Evolutionary conservation across 2,797 vertebrate species (phyloP), one percentile per base, ranked within the genome.

Genomic region (Pseudomugil gertrudae): DNA sequence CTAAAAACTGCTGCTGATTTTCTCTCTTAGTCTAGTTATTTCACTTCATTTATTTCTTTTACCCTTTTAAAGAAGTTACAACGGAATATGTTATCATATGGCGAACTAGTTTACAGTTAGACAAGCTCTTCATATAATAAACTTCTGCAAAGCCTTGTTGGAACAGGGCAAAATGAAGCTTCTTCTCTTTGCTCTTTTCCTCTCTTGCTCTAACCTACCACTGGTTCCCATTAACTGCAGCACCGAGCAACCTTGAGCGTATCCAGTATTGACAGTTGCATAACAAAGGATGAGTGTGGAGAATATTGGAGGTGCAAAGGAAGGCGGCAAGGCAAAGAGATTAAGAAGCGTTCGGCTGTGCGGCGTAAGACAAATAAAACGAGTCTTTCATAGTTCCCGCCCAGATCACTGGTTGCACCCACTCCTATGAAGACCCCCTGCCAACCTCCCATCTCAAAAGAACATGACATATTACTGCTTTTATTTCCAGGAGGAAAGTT

Each of bases 211-310:
- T 89, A 89, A 90, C 86, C 84, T 82, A 83, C 81, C 63, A 65
- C 81, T 62, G 79, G n/a, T 75, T 83, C 86, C 86, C 71, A 88
- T 87, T 82, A 87, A 87, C 74, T 72, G 74, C 21, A 21, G 69
- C 74, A 73, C 72, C 21, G 56, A 35, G 9, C 38, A 58, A 90
- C 87, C 87, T 80, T 36, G 27, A 81, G 76, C 36, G 19, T 79
- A 76, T 85, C 79, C 78, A 80, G 82, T 88, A 78, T 63, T 38
- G 3, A 43, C 74, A 0, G 75, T 87, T 89, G 79, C 83, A 54
- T 84, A 84, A 89, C 76, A 71, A 79, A 83, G 75, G 73, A 77
- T 59, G 60, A 77, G 74, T 26, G 58, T 2, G 30, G 67, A 54
- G 80, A 63, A 82, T 73, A 86, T 73, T 64, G 62, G 66, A 63